Base-by-base conservation (phyloP, 2,888 invertebrate genomes). In the Megamerina dolium region DNA sequence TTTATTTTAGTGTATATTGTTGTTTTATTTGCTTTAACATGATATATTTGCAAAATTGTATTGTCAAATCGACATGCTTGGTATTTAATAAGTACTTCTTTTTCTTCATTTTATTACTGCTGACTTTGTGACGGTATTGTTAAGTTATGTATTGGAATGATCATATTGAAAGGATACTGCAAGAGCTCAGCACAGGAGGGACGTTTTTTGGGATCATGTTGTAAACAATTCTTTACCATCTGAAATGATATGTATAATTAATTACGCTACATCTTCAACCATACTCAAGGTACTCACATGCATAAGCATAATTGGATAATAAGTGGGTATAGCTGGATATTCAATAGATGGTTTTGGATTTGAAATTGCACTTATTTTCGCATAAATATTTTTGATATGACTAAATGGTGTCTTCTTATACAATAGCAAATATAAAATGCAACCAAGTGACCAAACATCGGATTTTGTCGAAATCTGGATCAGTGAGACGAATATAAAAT, bases 381-480 rank as follows among this genome's bases (percentile, higher is more conserved):
- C 79, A 65, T 81, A 77, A 49, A 80, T 77, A 53, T 82, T 77
- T 29, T 75, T 75, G 52, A 92, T 81, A 68, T 91, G 84, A 30
- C 87, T 84, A 72, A 95, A 97, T 1, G 97, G 97, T 2, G 94
- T 91, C 57, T 78, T 78, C 1, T 88, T 87, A 69, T 93, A 96
- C 30, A 93, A 81, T 72, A 97, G 76, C 68, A 88, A 82, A 74
- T 95, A 97, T 49, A 97, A 76, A 61, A 97, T 97, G 68, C 95
- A 96, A 17, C 97, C 97, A 53, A 97, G 75, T 0, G 95, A 94
- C 97, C 97, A 97, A 39, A 97, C 91, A 72, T 97, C 96, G 32
- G 94, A 89, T 63, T 89, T 92, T 53, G 82, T 87, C 50, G 87
- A 86, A 54, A 94, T 85, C 90, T 92, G 58, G n/a, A 31, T 2